phyloP scores from a whole-genome alignment of 2,797 vertebrate genomes.

The Leucoraja ocellata region DNA sequence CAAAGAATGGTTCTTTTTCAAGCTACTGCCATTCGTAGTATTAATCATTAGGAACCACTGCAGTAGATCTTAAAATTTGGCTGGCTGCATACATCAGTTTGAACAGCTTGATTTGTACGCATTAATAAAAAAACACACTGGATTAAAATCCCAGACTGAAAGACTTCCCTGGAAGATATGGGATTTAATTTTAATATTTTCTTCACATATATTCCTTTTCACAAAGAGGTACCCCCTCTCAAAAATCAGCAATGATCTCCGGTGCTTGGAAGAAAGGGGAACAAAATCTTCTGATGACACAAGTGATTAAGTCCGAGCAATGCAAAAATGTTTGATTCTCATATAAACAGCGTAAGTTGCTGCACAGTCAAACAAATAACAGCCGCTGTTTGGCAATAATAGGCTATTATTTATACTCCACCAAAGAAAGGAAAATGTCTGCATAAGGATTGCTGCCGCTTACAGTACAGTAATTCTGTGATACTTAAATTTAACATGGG shows the following conservation, averaged over 20 bases:
- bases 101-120: not conserved
- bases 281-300: not conserved
- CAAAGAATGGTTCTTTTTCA: not conserved
- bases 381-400: not conserved
- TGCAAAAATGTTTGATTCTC: not conserved
- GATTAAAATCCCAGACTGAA: not conserved
- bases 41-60: not conserved
- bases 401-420: constrained; percentile 1
- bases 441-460: not conserved
- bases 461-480: not conserved
- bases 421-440: not conserved
- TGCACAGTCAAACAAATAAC: not conserved
- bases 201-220: not conserved
- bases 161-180: not conserved
- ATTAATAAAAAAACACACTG: not conserved
- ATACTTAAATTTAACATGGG: not conserved
- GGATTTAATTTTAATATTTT: not conserved
- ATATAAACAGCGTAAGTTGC: not conserved
- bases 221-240: not conserved
- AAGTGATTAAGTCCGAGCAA: not conserved
- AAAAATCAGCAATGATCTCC: constrained; percentile 2
- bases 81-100: not conserved
- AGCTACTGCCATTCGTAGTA: not conserved
- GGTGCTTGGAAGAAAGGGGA: not conserved
- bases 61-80: constrained; percentile 9